Evolutionary conservation across 2,888 invertebrate genomes (phyloP).

Genomic region (Sphaerophoria taeniata): DNA sequence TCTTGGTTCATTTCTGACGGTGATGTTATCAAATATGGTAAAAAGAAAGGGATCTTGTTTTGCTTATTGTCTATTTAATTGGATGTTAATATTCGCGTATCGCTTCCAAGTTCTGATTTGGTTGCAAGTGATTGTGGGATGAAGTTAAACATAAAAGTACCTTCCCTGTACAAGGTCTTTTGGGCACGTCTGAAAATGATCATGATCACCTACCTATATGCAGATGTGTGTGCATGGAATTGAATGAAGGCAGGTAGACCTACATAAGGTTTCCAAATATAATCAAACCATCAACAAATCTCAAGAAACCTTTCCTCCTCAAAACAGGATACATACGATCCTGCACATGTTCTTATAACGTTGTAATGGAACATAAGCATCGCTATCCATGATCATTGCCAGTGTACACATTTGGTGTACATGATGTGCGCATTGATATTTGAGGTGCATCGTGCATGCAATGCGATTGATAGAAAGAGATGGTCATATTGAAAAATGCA

Average conservation of each 20-base stretch:
- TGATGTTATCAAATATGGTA: conserved; percentile 15
- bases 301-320: conserved; percentile 48
- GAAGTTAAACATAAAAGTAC: conserved; percentile 51
- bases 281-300: conserved; percentile 49
- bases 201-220: conserved; percentile 9
- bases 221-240: conserved; percentile 22
- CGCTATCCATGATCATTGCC: conserved; percentile 40
- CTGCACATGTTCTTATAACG: conserved; percentile 56
- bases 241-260: neutral
- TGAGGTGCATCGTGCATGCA: conserved; percentile 29
- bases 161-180: conserved; percentile 33
- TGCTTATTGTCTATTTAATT: conserved; percentile 44
- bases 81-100: conserved; percentile 59
- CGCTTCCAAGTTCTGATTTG: conserved; percentile 32
- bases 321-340: conserved; percentile 57
- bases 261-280: conserved; percentile 21
- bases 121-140: conserved; percentile 3
- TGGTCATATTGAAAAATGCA: conserved; percentile 50
- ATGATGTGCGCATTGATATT: conserved; percentile 65
- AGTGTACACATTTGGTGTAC: conserved; percentile 70
- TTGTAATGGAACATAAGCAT: conserved; percentile 55
- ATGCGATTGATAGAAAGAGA: conserved; percentile 50
- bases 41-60: conserved; percentile 41
- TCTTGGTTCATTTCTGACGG: neutral
- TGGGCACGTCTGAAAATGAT: neutral